A percentile compares a stretch with the other conserved stretches of the same genome.
Conservation (phyloP, 2,797 vertebrate species). For the Typhlichthys subterraneus region DNA sequence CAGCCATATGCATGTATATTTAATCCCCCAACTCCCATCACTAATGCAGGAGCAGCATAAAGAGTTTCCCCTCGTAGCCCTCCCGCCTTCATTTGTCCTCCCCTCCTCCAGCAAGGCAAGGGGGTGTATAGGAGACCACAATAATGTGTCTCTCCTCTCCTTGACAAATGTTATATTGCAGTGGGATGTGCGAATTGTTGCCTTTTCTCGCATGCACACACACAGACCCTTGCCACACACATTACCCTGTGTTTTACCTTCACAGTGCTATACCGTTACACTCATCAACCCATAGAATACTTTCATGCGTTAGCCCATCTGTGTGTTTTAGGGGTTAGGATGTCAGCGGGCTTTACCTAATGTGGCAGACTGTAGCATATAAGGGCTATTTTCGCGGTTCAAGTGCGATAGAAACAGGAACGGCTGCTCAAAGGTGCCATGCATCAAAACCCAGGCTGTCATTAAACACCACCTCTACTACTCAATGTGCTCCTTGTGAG, state of each 20-base stretch:
- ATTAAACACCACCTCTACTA: slow-evolving; percentile 40
- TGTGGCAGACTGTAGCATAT: background rate
- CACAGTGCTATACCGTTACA: no score
- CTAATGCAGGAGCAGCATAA: slow-evolving; percentile 71
- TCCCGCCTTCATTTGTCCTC: background rate
- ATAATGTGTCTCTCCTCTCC: no score
- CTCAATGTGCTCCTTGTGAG: slow-evolving; percentile 1
- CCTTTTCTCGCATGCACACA: no score
- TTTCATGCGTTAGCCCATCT: no score
- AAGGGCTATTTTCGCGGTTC: background rate
- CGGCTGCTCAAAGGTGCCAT: background rate
- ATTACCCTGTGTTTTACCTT: no score
- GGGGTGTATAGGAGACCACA: no score
- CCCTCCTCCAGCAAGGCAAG: no score
- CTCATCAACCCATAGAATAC: no score
- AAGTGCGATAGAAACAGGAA: background rate
- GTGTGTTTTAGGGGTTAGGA: background rate
- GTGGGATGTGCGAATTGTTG: no score
- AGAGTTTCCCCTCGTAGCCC: slow-evolving; percentile 44
- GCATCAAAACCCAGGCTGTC: slow-evolving; percentile 36
- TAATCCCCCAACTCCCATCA: slow-evolving; percentile 70
- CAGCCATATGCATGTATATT: slow-evolving; percentile 72
- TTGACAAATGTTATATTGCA: no score
- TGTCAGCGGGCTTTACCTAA: no score
- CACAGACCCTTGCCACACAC: no score